These are phyloP conservation scores for Leucozona laternaria DNA, from an alignment of 2,888 invertebrate genomes.

Conservation along the genomic window DNA sequence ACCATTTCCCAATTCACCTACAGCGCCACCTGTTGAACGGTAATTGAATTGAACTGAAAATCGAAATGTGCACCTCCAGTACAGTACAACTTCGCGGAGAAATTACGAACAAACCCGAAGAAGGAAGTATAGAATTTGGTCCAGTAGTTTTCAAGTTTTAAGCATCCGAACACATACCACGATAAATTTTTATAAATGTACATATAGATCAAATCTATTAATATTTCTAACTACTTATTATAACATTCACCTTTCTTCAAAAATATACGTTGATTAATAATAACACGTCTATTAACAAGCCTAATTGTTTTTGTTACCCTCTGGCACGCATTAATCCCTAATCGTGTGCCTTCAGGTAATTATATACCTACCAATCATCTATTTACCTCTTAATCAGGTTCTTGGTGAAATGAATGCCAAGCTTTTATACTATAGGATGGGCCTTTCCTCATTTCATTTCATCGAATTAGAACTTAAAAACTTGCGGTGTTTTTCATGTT, in stretches of 20 bases:
- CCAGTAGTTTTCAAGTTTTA: too few relatives aligned
- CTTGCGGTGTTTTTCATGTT: conserved; percentile 26
- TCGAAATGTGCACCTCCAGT: too few relatives aligned
- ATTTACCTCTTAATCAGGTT: conserved; percentile 51
- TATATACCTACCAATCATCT: conserved; percentile 31
- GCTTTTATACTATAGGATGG: not conserved
- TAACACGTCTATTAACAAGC: conserved; percentile 10
- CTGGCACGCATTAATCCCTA: conserved; percentile 17
- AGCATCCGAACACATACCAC: too few relatives aligned
- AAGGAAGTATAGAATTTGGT: too few relatives aligned
- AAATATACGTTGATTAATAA: not conserved
- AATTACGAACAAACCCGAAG: too few relatives aligned
- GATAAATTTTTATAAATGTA: too few relatives aligned
- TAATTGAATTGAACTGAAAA: too few relatives aligned
- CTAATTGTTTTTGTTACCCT: conserved; percentile 14
- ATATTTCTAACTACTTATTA: not conserved
- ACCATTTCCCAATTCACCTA: too few relatives aligned
- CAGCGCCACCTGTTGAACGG: too few relatives aligned
- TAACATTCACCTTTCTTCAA: not conserved
- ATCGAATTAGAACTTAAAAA: conserved; percentile 10
- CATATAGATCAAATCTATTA: too few relatives aligned
- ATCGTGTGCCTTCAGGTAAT: conserved; percentile 21
- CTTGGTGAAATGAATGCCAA: conserved; percentile 30
- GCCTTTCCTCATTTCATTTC: conserved; percentile 5
- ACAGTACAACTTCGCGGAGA: too few relatives aligned